These are phyloP conservation scores for Zingel zingel DNA, from an alignment of 2,113 vertebrate species.

Conservation along the genomic window DNA sequence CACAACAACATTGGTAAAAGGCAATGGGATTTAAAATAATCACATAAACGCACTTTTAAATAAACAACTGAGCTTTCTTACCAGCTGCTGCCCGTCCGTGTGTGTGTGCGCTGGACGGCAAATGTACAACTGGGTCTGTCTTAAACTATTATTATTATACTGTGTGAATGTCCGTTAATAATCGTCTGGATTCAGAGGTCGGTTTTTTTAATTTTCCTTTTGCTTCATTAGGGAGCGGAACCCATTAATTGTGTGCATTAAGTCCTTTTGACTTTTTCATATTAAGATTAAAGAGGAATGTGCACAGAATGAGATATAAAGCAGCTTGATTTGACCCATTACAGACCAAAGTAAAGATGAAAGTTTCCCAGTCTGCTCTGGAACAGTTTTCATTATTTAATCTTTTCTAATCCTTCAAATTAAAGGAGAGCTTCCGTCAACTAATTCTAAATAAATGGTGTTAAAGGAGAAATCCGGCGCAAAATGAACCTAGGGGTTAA, in stretches of 20 bases:
- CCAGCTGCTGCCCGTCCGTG: too few relatives aligned
- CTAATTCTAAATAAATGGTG: too few relatives aligned
- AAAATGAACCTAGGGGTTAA: too few relatives aligned
- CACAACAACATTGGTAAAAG: too few relatives aligned
- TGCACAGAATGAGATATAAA: slow-evolving; percentile 11
- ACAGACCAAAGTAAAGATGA: background rate
- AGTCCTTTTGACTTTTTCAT: slow-evolving; percentile 17
- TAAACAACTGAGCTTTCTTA: too few relatives aligned
- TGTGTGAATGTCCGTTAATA: background rate
- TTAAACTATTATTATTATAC: too few relatives aligned
- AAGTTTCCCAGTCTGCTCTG: background rate
- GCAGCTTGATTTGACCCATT: background rate
- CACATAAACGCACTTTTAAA: too few relatives aligned
- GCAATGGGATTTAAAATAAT: too few relatives aligned
- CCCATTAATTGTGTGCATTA: slow-evolving; percentile 26
- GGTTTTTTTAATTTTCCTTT: slow-evolving; percentile 11
- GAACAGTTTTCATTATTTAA: background rate
- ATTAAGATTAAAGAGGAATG: slow-evolving; percentile 36
- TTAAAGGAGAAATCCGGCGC: too few relatives aligned
- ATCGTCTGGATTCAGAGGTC: slow-evolving; percentile 34
- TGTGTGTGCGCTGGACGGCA: too few relatives aligned
- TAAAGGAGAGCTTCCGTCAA: too few relatives aligned
- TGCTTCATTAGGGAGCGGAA: slow-evolving; percentile 34
- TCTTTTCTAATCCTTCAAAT: background rate
- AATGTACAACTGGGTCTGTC: too few relatives aligned